Evolutionary conservation across 1,140 invertebrate genomes (phyloP), one percentile per base, ranked within the genome.

Genomic region (Phortica variegata): DNA sequence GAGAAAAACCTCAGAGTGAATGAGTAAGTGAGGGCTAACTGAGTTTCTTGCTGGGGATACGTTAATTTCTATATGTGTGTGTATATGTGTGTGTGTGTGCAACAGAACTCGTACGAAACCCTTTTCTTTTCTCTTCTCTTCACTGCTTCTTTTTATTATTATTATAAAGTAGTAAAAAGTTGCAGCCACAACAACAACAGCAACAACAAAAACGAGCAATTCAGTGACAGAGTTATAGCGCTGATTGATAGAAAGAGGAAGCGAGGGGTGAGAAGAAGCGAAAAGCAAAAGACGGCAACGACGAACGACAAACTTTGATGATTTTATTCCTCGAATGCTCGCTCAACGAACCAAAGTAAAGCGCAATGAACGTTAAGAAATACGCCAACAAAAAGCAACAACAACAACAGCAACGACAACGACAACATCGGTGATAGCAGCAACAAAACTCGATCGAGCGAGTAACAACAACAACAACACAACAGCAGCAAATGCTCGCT

Each of bases 251-350:
- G 43, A 40, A 52, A 38, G 47, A 39, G 40, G 21, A 39, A 29
- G 38, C 34, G 38, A 37, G 20, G n/a, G 37, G 33, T 44, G 40
- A 33, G 50, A 9, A 31, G 17, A 43, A 10, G 45, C 6, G 16
- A 12, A 20, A 12, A 16, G 23, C 3, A 20, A 13, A 20, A 23
- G 40, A 9, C 20, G n/a, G 36, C 16, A 21, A 23, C 31, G 40
- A 36, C 32, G 15, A 16, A 17, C 15, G 49, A 58, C 60, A 65
- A 63, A 65, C 47, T 65, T 57, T 63, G 63, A 66, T 66, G 63
- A 66, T 66, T 66, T 66, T 68, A 66, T 68, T 66, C 65, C 63
- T 66, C 57, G 52, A 60, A 63, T 54, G 54, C 23, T 26, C 23
- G 23, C 23, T 26, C 23, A 26, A 26, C 32, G 32, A 58, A 33